Percentiles rank a stretch among this genome's conserved stretches.
Conservation (phyloP, 2,888 invertebrate genomes). For the Acanthosepion esculentum region DNA sequence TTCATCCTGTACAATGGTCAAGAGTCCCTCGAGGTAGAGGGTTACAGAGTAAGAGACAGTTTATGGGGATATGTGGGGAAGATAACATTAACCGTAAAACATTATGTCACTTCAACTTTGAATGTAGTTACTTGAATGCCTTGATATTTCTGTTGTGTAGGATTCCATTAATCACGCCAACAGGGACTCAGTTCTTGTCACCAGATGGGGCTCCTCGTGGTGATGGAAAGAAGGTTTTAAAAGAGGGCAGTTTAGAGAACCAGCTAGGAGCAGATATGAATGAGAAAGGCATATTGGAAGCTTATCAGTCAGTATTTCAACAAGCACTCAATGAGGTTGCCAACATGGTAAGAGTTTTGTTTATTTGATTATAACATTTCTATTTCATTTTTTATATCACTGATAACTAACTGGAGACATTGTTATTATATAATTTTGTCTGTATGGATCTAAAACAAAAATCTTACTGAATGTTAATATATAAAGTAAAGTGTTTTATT, state of each 20-base stretch:
- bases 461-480: too few species aligned
- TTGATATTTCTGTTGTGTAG: constrained; percentile 55
- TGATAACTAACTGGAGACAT: background rate
- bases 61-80: too few species aligned
- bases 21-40: too few species aligned
- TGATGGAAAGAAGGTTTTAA: constrained; percentile 65
- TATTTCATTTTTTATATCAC: background rate
- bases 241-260: constrained; percentile 61
- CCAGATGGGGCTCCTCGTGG: constrained; percentile 67
- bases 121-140: background rate
- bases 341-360: constrained; percentile 68
- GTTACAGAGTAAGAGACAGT: too few species aligned
- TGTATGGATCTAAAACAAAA: too few species aligned
- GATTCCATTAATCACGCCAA: constrained; percentile 72
- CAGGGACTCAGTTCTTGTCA: constrained; percentile 63
- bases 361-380: background rate
- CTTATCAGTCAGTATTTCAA: constrained; percentile 59
- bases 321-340: constrained; percentile 57
- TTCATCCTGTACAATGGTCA: too few species aligned
- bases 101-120: background rate
- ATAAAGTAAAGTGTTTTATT: too few species aligned
- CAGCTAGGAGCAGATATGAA: constrained; percentile 64
- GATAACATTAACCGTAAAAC: too few species aligned
- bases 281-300: constrained; percentile 71
- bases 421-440: background rate